Conservation (phyloP, 2,797 vertebrate genomes). For the Arnoldichthys spilopterus region DNA sequence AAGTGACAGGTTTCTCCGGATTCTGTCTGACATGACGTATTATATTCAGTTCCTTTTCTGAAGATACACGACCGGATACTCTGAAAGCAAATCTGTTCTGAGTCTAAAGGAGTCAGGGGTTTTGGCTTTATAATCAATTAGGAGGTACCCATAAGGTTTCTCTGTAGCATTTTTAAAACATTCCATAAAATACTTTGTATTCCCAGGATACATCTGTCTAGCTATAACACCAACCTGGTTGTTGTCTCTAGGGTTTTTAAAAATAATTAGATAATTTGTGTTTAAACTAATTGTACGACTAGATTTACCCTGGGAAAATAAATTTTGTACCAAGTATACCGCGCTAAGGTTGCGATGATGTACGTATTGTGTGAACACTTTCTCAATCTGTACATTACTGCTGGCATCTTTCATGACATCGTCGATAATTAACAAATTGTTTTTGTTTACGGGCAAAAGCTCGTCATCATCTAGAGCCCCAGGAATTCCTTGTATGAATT, state of each 20-base stretch:
- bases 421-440: conserved; percentile 4
- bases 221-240: too few species aligned
- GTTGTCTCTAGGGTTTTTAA: too few species aligned
- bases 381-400: too few species aligned
- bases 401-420: background rate
- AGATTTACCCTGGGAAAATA: too few species aligned
- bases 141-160: conserved; percentile 13
- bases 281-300: too few species aligned
- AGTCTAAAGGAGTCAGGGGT: conserved; percentile 14
- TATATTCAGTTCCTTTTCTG: too few species aligned
- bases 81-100: conserved; percentile 26
- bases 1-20: too few species aligned
- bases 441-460: background rate
- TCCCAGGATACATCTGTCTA: background rate
- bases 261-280: too few species aligned
- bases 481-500: background rate
- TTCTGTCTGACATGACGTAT: too few species aligned
- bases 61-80: background rate
- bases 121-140: conserved; percentile 26
- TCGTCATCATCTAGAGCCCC: background rate
- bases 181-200: background rate
- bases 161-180: conserved; percentile 14
- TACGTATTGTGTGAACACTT: too few species aligned
- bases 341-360: too few species aligned
- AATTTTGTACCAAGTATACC: too few species aligned